These are phyloP conservation scores for Alloscopus bannaensis DNA, from an alignment of 2,888 invertebrate species.

Conservation along the genomic window DNA sequence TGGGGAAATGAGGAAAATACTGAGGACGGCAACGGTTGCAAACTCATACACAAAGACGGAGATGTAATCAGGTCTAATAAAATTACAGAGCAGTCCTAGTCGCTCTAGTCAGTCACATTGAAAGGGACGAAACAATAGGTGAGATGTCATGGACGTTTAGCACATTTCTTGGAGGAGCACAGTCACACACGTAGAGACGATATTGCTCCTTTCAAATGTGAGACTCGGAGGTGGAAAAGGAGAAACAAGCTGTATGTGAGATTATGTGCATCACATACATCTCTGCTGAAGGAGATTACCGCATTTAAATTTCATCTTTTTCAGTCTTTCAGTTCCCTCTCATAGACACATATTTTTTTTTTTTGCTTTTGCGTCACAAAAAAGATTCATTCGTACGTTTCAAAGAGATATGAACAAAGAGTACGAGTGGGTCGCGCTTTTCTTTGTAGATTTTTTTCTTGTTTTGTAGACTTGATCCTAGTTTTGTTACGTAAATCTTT, in stretches of 20 bases:
- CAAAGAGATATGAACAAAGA: slow-evolving; percentile 25
- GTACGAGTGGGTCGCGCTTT: too few relatives aligned
- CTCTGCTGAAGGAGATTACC: slow-evolving; percentile 8
- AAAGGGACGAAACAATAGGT: slow-evolving; percentile 24
- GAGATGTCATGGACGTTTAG: slow-evolving; percentile 46
- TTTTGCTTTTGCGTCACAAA: slow-evolving; percentile 42
- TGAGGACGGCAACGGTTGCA: slow-evolving; percentile 14
- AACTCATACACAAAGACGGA: too few relatives aligned
- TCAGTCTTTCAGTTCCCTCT: neutral
- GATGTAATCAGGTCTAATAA: slow-evolving; percentile 49
- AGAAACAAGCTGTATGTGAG: neutral
- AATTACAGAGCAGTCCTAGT: slow-evolving; percentile 42
- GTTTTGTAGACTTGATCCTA: too few relatives aligned
- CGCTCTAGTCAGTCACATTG: slow-evolving; percentile 28
- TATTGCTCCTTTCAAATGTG: too few relatives aligned
- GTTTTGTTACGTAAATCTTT: too few relatives aligned
- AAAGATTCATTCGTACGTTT: slow-evolving; percentile 38
- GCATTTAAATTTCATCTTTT: slow-evolving; percentile 12
- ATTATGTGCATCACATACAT: neutral
- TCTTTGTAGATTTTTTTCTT: too few relatives aligned
- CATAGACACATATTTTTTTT: too few relatives aligned
- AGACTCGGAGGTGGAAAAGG: neutral
- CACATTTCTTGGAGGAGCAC: slow-evolving; percentile 39
- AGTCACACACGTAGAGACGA: too few relatives aligned
- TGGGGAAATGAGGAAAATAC: neutral